phyloP scores from a whole-genome alignment of 2,888 invertebrate genomes.

The Aspidiotus destructor region DNA sequence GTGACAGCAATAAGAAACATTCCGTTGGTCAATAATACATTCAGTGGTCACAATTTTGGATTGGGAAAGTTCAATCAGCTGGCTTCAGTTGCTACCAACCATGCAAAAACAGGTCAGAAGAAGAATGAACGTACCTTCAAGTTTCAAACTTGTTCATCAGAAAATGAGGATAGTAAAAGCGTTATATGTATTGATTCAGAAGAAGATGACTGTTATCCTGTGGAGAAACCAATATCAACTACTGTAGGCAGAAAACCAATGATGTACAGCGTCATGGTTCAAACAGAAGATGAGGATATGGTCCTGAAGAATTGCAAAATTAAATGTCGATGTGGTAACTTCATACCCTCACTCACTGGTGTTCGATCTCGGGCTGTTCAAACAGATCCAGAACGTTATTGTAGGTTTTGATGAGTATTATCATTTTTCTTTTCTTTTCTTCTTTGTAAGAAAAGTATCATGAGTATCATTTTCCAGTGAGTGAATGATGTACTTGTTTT shows the following conservation, averaged over 20 bases:
- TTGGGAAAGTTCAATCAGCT: no score
- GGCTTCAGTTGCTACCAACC: no score
- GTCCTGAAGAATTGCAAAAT: not conserved
- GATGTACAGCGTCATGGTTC: not conserved
- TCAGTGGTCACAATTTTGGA: no score
- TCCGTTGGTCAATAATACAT: no score
- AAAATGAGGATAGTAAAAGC: not conserved
- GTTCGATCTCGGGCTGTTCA: constrained; percentile 16
- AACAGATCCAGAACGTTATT: constrained; percentile 16
- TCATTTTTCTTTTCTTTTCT: no score
- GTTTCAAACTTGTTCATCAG: not conserved
- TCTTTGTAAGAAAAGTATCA: no score
- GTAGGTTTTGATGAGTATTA: no score
- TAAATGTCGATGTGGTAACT: constrained; percentile 22
- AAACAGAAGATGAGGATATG: not conserved
- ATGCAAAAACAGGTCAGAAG: no score
- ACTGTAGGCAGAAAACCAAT: not conserved
- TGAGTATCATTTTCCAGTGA: no score
- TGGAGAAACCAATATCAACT: not conserved
- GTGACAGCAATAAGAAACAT: no score
- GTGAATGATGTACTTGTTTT: no score
- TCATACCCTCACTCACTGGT: constrained; percentile 7
- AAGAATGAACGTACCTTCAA: no score
- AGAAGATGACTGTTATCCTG: not conserved
- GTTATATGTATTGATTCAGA: constrained; percentile 26